A percentile compares a stretch with the other conserved stretches of the same genome.
These are phyloP conservation scores for Acrossocheilus fasciatus DNA, from an alignment of 2,797 vertebrate genomes.

Conservation along the genomic window DNA sequence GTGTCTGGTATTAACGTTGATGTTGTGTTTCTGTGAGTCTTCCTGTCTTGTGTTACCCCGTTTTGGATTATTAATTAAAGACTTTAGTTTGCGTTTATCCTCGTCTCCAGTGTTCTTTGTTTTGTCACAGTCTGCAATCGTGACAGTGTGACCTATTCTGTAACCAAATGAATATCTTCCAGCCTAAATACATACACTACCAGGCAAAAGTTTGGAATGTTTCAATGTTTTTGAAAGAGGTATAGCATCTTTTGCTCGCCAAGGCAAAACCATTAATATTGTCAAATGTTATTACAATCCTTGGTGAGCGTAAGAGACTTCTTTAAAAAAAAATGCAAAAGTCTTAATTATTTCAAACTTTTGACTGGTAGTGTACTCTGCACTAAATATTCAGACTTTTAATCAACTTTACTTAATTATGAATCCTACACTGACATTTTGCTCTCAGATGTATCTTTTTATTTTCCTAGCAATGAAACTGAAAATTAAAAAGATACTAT, in stretches of 20 bases:
- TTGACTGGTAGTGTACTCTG: neutral
- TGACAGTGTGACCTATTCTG: neutral
- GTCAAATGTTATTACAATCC: neutral
- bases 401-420: neutral
- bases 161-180: neutral
- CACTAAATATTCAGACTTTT: neutral
- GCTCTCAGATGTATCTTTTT: neutral
- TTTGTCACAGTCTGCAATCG: no score
- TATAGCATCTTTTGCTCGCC: neutral
- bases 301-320: neutral
- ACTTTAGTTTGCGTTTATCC: no score
- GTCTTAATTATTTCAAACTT: neutral
- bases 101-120: no score
- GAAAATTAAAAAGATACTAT: neutral
- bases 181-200: neutral
- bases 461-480: neutral
- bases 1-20: no score
- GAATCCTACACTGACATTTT: neutral
- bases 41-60: no score
- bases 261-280: neutral
- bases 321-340: neutral
- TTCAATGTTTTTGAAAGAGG: neutral
- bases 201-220: neutral
- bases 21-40: no score
- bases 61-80: no score